These are phyloP conservation scores for Hirtodrosophila cameraria DNA, from an alignment of 2,888 invertebrate genomes.

Conservation along the genomic window DNA sequence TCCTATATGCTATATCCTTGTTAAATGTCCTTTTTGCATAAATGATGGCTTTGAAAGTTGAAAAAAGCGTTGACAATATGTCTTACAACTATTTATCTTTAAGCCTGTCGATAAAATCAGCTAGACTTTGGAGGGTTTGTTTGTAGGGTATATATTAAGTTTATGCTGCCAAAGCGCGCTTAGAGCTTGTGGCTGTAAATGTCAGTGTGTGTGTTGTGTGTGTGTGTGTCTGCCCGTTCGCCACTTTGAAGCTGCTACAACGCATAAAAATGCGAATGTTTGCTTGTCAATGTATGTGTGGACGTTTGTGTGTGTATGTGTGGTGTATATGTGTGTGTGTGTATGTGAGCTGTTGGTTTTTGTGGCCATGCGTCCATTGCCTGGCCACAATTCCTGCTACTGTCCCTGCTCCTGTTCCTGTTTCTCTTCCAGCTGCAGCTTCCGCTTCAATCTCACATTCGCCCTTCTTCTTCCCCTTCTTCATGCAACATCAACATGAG, in stretches of 20 bases:
- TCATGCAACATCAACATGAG: too few relatives aligned
- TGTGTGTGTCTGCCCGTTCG: slow-evolving; percentile 50
- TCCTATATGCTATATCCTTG: too few relatives aligned
- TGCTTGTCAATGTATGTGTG: slow-evolving; percentile 39
- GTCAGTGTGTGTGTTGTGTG: slow-evolving; percentile 1
- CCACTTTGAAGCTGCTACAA: slow-evolving; percentile 68
- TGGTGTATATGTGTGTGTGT: slow-evolving; percentile 28
- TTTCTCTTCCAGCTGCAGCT: slow-evolving; percentile 11
- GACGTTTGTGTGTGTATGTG: slow-evolving; percentile 30
- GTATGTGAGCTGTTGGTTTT: slow-evolving; percentile 52
- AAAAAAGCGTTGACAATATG: too few relatives aligned
- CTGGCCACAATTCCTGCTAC: neutral
- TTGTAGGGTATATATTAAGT: slow-evolving; percentile 26
- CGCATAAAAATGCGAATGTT: slow-evolving; percentile 69
- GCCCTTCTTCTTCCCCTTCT: too few relatives aligned
- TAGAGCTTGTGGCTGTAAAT: neutral
- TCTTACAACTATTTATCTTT: too few relatives aligned
- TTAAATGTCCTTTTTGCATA: too few relatives aligned
- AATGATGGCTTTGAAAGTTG: too few relatives aligned
- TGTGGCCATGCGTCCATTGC: slow-evolving; percentile 50
- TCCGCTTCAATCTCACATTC: too few relatives aligned
- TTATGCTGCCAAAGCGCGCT: slow-evolving; percentile 26
- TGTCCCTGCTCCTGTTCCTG: slow-evolving; percentile 3
- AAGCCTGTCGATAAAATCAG: too few relatives aligned
- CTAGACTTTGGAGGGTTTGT: too few relatives aligned